These are phyloP conservation scores for Listronotus oregonensis DNA, from an alignment of 1,140 invertebrate species.

Conservation along the genomic window DNA sequence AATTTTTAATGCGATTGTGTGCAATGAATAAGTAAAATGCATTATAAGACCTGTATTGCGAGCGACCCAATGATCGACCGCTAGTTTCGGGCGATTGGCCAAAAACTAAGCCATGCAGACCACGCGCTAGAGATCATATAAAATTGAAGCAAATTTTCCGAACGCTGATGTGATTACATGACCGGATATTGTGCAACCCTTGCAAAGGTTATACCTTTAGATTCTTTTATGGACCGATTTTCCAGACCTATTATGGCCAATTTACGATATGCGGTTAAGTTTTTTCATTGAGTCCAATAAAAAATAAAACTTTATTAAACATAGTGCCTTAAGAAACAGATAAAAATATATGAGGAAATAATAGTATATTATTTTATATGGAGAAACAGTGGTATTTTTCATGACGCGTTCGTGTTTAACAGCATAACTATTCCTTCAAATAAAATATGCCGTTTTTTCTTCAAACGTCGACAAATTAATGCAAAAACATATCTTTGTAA, in stretches of 20 bases:
- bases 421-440: too few species aligned
- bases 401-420: too few species aligned
- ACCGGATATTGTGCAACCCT: slow-evolving; percentile 49
- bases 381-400: too few species aligned
- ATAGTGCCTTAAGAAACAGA: too few species aligned
- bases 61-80: slow-evolving; percentile 34
- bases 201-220: slow-evolving; percentile 26
- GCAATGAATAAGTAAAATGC: slow-evolving; percentile 57
- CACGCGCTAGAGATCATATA: slow-evolving; percentile 51
- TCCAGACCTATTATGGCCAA: slow-evolving; percentile 3
- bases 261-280: neutral
- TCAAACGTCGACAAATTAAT: too few species aligned
- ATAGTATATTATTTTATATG: too few species aligned
- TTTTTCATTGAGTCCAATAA: too few species aligned
- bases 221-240: slow-evolving; percentile 10
- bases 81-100: slow-evolving; percentile 33
- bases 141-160: slow-evolving; percentile 53
- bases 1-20: slow-evolving; percentile 57
- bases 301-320: too few species aligned
- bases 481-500: too few species aligned
- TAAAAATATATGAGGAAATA: too few species aligned
- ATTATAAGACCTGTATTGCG: slow-evolving; percentile 51
- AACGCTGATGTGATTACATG: slow-evolving; percentile 51
- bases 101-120: slow-evolving; percentile 43
- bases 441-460: too few species aligned